Evolutionary conservation across 2,113 vertebrate species (phyloP).

Genomic region (Romanogobio albipinnatus): DNA sequence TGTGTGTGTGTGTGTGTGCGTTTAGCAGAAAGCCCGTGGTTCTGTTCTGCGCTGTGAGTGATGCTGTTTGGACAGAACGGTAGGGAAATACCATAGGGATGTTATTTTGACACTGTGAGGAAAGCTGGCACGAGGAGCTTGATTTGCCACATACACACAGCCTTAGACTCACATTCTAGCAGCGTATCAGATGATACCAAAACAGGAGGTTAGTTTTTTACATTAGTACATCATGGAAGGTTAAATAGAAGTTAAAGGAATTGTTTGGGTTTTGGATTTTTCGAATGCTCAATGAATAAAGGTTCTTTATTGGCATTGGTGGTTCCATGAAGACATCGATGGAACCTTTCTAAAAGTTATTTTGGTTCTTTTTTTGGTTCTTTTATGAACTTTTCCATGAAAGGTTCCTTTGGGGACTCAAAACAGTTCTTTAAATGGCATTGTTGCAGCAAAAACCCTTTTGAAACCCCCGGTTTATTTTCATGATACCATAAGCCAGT

Average conservation of each 20-base stretch:
- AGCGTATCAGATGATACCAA: not conserved
- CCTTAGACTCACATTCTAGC: not conserved
- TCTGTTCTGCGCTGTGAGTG: constrained; percentile 34
- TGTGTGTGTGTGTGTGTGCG: constrained; percentile 31
- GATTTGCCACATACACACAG: not conserved
- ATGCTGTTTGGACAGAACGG: constrained; percentile 48
- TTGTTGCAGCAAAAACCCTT: not conserved
- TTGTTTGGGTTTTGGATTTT: not conserved
- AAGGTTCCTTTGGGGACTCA: not conserved
- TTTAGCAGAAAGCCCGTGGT: constrained; percentile 1
- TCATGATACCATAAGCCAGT: not conserved
- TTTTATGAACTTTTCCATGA: not conserved
- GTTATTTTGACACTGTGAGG: constrained; percentile 47
- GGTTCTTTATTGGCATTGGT: too few relatives aligned
- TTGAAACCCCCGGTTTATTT: not conserved
- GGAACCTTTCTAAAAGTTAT: too few relatives aligned
- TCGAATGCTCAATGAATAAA: too few relatives aligned
- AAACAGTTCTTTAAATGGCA: not conserved
- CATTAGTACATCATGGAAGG: not conserved
- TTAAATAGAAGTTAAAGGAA: not conserved
- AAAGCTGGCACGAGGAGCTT: constrained; percentile 22
- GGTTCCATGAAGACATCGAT: too few relatives aligned
- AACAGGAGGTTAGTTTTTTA: not conserved
- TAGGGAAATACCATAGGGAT: constrained; percentile 35
- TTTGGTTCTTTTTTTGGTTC: accelerated